Conservation (phyloP, 2,113 vertebrate genomes). For the Brienomyrus longianalis region DNA sequence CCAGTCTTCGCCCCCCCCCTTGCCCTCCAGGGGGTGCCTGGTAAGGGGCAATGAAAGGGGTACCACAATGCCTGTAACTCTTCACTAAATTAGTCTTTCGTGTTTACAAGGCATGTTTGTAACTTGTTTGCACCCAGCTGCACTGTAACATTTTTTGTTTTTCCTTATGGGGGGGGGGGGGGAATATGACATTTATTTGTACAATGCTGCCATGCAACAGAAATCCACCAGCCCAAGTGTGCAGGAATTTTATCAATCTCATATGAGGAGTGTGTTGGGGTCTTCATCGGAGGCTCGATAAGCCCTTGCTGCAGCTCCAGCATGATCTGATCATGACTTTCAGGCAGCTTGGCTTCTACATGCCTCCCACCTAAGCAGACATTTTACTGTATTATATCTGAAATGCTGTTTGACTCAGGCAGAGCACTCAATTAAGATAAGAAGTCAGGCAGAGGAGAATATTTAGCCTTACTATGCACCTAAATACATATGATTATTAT, state of each 20-base stretch:
- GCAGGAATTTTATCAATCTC: not conserved
- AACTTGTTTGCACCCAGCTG: not conserved
- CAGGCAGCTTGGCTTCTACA: not conserved
- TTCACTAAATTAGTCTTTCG: not conserved
- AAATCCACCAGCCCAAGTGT: not conserved
- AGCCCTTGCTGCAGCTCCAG: not conserved
- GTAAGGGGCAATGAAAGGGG: not conserved
- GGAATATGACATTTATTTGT: not conserved
- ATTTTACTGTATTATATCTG: not conserved
- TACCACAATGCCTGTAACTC: not conserved
- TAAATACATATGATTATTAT: not conserved
- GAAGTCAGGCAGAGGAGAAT: not conserved
- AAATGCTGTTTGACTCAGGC: not conserved
- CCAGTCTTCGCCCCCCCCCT: not conserved
- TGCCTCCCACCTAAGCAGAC: not conserved
- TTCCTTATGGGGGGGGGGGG: not conserved
- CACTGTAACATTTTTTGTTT: not conserved
- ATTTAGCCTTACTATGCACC: not conserved
- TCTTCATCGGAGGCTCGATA: not conserved
- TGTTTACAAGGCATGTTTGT: not conserved
- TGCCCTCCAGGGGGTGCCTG: not conserved
- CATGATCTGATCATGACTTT: not conserved
- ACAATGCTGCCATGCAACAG: not conserved
- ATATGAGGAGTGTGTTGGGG: not conserved
- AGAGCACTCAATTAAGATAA: not conserved